Evolutionary conservation across 2,888 invertebrate species (phyloP), one percentile per base, ranked within the genome.

Genomic region (Rotaria macrura): DNA sequence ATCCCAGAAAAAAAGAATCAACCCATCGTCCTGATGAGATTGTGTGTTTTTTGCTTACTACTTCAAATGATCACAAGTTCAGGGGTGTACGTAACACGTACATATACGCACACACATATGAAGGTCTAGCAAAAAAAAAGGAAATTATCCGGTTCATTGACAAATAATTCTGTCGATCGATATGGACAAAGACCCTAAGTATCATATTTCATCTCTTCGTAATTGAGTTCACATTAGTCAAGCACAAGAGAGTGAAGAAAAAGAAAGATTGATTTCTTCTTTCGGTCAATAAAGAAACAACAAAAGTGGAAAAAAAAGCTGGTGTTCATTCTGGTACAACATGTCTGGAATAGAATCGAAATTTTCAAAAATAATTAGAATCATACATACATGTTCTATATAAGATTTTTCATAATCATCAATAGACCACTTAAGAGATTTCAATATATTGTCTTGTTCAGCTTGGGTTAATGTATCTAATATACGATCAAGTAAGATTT

Each of bases 381-480:
- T 74, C 38, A 79, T 79, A 79, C 79, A 43, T 79, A 79, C 79
- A 43, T 40, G 79, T 79, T 79, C 79, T 43, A 40, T 43, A n/a
- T 79, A 79, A 25, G 79, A 79, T n/a, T 79, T 79, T 43, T 79
- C 43, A 40, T 79, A 79, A 43, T 79, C 79, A 43, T 79, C 79
- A 79, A 79, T 79, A 43, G 79, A 43, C 79, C 79, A 79, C 43
- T 79, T 79, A 43, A 79, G 43, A 25, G 43, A 43, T 43, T 79
- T 79, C n/a, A 79, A 79, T 43, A 79, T 79, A 43, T 79, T 40
- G n/a, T 79, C 79, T 79, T n/a, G 40, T 79, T 79, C 79, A 43
- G 43, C 43, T 40, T 79, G 43, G 14, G 40, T 40, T 79, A 79
- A 43, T 40, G 40, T 43, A 43, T 79, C 79, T 43, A 79, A 79